phyloP scores from a whole-genome alignment of 2,888 invertebrate species.

The Folsomia manolachei region DNA sequence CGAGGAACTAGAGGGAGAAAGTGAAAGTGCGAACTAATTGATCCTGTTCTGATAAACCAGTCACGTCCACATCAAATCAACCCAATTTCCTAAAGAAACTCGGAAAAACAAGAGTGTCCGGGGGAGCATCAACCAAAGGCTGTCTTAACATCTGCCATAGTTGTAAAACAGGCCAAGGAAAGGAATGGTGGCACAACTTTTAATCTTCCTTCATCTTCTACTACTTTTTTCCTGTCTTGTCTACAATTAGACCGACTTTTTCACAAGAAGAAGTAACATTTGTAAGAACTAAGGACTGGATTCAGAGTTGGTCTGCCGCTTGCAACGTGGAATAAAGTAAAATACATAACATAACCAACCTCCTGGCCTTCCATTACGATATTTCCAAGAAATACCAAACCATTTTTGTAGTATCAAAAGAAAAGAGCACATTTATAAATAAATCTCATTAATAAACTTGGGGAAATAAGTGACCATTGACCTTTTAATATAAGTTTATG shows the following conservation, averaged over 20 bases:
- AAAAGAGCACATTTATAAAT: too few species aligned
- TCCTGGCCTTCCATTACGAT: too few species aligned
- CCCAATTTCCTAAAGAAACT: constrained; percentile 39
- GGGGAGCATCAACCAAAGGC: too few species aligned
- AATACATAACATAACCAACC: background rate
- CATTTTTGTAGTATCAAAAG: too few species aligned
- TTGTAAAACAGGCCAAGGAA: too few species aligned
- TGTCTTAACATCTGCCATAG: too few species aligned
- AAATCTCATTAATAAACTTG: too few species aligned
- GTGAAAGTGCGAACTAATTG: background rate
- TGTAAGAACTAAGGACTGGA: too few species aligned
- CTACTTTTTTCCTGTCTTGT: background rate
- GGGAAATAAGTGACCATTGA: too few species aligned
- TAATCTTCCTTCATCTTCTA: background rate
- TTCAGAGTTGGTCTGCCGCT: too few species aligned
- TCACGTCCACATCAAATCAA: constrained; percentile 13
- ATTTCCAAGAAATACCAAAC: too few species aligned
- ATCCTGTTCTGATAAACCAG: background rate
- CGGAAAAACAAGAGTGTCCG: constrained; percentile 25
- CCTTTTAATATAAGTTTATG: too few species aligned
- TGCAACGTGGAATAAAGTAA: background rate
- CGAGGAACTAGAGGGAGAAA: background rate
- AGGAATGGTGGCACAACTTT: background rate
- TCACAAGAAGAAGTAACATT: background rate
- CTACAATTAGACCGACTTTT: background rate